Conservation (phyloP, 2,888 invertebrate genomes). For the Hirtodrosophila alboralis region DNA sequence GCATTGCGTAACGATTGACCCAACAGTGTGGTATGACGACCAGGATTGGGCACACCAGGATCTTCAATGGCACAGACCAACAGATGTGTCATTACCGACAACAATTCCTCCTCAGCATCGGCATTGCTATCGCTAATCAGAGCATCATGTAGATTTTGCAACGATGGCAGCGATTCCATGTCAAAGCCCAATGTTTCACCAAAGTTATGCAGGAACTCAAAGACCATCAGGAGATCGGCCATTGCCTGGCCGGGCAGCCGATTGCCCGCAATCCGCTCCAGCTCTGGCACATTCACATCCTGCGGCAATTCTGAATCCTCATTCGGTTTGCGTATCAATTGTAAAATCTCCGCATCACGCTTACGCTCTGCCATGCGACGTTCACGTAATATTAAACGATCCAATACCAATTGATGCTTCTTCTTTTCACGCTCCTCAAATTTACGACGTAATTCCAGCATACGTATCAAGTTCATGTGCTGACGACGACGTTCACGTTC, state of each 20-base stretch:
- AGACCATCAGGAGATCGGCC: slow-evolving; percentile 96
- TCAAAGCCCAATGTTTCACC: slow-evolving; percentile 97
- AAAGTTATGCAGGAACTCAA: slow-evolving; percentile 98
- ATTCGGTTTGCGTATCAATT: slow-evolving; percentile 91
- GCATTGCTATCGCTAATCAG: slow-evolving; percentile 90
- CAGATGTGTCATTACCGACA: slow-evolving; percentile 94
- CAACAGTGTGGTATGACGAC: slow-evolving; percentile 93
- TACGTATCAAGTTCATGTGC: slow-evolving; percentile 94
- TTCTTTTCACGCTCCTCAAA: slow-evolving; percentile 93
- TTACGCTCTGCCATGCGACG: slow-evolving; percentile 90
- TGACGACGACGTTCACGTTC: slow-evolving; percentile 95
- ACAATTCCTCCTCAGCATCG: slow-evolving; percentile 92
- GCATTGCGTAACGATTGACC: slow-evolving; percentile 95
- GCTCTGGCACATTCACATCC: slow-evolving; percentile 88
- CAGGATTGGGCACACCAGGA: slow-evolving; percentile 95
- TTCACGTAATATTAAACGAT: slow-evolving; percentile 93
- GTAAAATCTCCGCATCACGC: slow-evolving; percentile 89
- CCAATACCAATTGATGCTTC: slow-evolving; percentile 89
- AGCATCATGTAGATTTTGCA: slow-evolving; percentile 94
- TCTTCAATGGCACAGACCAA: slow-evolving; percentile 97
- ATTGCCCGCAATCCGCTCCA: slow-evolving; percentile 91
- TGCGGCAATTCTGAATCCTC: slow-evolving; percentile 95
- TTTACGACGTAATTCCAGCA: slow-evolving; percentile 93
- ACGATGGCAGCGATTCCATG: slow-evolving; percentile 93
- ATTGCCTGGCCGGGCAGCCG: slow-evolving; percentile 94